Percentiles rank a stretch among this genome's conserved stretches.
phyloP scores from a whole-genome alignment of 2,113 vertebrate genomes.

The Ophthalmolycus amberensis region DNA sequence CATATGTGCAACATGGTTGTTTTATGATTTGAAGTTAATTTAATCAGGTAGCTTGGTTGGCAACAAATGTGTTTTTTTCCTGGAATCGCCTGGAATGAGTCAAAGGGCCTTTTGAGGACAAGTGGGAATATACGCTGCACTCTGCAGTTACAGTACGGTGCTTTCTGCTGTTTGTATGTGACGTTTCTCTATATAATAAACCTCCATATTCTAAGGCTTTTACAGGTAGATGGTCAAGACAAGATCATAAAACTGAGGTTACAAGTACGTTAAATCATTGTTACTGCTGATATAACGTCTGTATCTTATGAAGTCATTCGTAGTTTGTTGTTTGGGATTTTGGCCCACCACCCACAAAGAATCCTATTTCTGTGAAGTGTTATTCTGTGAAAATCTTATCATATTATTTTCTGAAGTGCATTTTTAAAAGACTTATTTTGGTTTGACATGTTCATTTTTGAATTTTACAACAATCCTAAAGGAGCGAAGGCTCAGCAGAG shows the following conservation, averaged over 20 bases:
- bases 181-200: not conserved
- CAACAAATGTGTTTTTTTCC: conserved; percentile 3
- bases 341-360: not conserved
- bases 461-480: not conserved
- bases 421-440: not conserved
- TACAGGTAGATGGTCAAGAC: not conserved
- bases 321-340: not conserved
- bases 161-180: not conserved
- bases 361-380: not conserved
- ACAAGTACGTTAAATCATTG: not conserved
- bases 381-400: not conserved
- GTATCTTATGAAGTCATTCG: not conserved
- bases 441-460: not conserved
- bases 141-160: not conserved
- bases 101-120: not conserved
- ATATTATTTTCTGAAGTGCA: not conserved
- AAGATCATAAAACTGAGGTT: not conserved
- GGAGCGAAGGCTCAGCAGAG: not conserved
- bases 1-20: conserved; percentile 30
- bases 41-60: not conserved
- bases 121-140: not conserved
- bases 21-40: conserved; percentile 41
- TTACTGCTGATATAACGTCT: not conserved
- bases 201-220: not conserved
- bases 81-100: not conserved